A percentile compares a stretch with the other conserved stretches of the same genome.
phyloP scores from a whole-genome alignment of 2,797 vertebrate species.

The Oryzias sinensis region DNA sequence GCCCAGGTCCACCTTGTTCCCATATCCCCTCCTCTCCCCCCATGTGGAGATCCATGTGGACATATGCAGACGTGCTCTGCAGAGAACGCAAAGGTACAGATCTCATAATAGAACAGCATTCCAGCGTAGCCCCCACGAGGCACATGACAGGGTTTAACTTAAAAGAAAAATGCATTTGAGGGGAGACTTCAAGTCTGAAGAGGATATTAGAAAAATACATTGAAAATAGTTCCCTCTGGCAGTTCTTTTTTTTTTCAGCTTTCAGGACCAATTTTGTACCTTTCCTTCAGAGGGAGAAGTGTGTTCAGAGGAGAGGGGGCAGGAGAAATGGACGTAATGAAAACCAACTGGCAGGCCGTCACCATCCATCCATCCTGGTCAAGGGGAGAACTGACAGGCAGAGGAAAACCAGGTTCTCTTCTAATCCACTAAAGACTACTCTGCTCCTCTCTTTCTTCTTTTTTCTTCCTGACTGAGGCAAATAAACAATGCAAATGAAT shows the following conservation, averaged over 20 bases:
- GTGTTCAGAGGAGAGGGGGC: slow-evolving; percentile 43
- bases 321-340: slow-evolving; percentile 69
- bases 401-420: slow-evolving; percentile 70
- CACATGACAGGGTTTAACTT: slow-evolving; percentile 79
- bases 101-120: slow-evolving; percentile 75
- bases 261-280: slow-evolving; percentile 75
- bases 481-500: not conserved
- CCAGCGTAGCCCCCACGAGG: slow-evolving; percentile 71
- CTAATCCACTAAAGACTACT: slow-evolving; percentile 61
- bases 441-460: slow-evolving; percentile 25
- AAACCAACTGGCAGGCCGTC: slow-evolving; percentile 80
- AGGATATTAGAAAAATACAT: slow-evolving; percentile 86
- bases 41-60: slow-evolving; percentile 55
- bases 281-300: slow-evolving; percentile 64
- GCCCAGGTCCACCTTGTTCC: slow-evolving; percentile 71
- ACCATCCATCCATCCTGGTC: slow-evolving; percentile 75
- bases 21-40: slow-evolving; percentile 53
- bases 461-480: not conserved
- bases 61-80: slow-evolving; percentile 57
- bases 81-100: slow-evolving; percentile 72
- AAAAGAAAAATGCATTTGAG: slow-evolving; percentile 65
- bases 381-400: slow-evolving; percentile 57
- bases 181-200: slow-evolving; percentile 78
- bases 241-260: slow-evolving; percentile 59
- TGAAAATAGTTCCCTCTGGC: slow-evolving; percentile 69